These are phyloP conservation scores for Andrena praecox DNA, from an alignment of 2,888 invertebrate species.

Conservation along the genomic window DNA sequence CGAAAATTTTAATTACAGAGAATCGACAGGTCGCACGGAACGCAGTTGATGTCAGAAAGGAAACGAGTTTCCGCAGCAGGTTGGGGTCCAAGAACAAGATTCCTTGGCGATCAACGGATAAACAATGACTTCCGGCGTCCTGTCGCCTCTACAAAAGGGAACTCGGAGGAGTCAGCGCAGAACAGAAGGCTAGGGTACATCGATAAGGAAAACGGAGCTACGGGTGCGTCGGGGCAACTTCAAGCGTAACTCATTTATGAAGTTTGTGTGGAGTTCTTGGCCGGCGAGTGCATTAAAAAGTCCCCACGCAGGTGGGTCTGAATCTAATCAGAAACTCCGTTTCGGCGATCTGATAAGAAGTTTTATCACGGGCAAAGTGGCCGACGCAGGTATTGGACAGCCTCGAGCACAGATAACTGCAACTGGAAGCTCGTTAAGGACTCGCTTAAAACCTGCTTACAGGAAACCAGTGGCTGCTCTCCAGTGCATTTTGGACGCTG, in stretches of 20 bases:
- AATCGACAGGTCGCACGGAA: conserved; percentile 1
- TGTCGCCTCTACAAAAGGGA: conserved; percentile 30
- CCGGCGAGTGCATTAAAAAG: conserved; percentile 77
- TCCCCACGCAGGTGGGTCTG: conserved; percentile 66
- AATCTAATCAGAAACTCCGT: conserved; percentile 79
- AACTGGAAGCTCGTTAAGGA: conserved; percentile 74
- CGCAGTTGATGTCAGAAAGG: conserved; percentile 37
- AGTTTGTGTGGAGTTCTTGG: conserved; percentile 76
- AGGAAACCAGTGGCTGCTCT: conserved; percentile 50
- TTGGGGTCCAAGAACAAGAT: conserved; percentile 40
- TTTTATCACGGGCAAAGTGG: conserved; percentile 58
- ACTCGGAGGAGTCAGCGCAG: conserved; percentile 35
- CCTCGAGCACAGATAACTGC: conserved; percentile 62
- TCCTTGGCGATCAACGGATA: conserved; percentile 56
- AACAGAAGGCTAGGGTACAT: conserved; percentile 64
- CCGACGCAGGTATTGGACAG: conserved; percentile 63
- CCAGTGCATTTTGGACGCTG: conserved; percentile 43
- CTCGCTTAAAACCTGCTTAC: conserved; percentile 72
- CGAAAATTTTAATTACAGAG: too few relatives aligned
- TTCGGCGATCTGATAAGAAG: conserved; percentile 76
- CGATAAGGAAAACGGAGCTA: conserved; percentile 62
- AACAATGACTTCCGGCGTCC: conserved; percentile 66
- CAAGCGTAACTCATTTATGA: conserved; percentile 77
- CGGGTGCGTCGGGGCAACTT: conserved; percentile 67
- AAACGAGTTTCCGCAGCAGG: conserved; percentile 46